Evolutionary conservation across 2,113 vertebrate species (phyloP).

Genomic region (Thamnophis sirtalis): DNA sequence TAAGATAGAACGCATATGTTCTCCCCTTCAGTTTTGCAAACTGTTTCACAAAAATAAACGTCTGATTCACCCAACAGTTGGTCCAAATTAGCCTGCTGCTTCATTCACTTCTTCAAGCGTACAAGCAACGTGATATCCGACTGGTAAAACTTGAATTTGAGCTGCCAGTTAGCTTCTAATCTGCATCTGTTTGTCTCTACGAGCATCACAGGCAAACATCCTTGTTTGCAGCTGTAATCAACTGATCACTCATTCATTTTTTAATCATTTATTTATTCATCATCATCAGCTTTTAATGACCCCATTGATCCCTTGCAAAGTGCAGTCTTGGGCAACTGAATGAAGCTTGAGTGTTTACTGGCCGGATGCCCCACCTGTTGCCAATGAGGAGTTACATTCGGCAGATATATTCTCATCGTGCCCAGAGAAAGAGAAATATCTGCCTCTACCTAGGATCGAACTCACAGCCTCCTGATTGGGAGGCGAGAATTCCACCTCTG

Average conservation of each 20-base stretch:
- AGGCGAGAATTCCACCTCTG: too few species aligned
- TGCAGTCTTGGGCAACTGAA: too few species aligned
- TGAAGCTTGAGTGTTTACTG: too few species aligned
- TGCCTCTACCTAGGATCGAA: too few species aligned
- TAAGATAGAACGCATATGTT: accelerated
- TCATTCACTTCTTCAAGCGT: not conserved
- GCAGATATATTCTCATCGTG: too few species aligned
- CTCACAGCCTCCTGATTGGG: too few species aligned
- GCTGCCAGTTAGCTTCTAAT: not conserved
- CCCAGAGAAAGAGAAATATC: too few species aligned
- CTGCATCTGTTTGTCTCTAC: not conserved
- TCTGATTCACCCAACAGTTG: accelerated
- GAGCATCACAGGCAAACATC: not conserved
- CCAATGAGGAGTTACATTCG: too few species aligned
- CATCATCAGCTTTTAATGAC: too few species aligned
- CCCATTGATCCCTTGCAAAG: too few species aligned
- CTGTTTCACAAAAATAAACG: not conserved
- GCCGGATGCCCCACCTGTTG: too few species aligned
- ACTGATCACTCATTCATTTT: not conserved
- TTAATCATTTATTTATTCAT: not conserved
- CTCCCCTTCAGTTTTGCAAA: accelerated
- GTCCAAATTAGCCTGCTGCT: not conserved
- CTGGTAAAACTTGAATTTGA: not conserved
- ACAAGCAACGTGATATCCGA: not conserved
- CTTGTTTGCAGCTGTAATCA: not conserved